Base-by-base conservation (phyloP, 1,140 invertebrate species). In the Yoshiicerus persimilis region DNA sequence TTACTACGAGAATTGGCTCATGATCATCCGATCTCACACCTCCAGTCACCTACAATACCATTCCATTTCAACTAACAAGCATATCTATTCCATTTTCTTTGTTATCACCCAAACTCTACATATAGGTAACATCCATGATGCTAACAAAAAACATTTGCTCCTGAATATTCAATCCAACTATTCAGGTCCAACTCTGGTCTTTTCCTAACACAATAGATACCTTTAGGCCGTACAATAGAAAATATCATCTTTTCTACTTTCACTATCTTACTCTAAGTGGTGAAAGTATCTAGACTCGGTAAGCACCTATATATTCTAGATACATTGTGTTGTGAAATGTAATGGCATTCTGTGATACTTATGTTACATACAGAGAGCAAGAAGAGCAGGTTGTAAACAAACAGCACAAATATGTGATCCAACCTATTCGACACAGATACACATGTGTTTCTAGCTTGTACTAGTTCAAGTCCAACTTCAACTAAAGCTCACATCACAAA, bases 1-100 rank as follows among this genome's bases (percentile, higher is more conserved):
- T 80, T 38, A 80, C 34, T 38, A 36, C 5, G 75, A 80, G 75
- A 80, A 80, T 80, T 80, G 75, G 75, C 32, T 80, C 75, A 80
- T 80, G 75, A 80, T 80, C 75, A 80, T 80, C 75, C 30, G 75
- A 80, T 80, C 75, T 80, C 75, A 80, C 75, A 80, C 75, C 75
- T 80, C 75, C 75, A 80, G 75, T 80, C 75, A 80, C 75, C 75
- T 30, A 80, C 47, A 56, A 56, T 56, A 6, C 13, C 47, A 56
- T 56, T 56, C 47, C 47, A 56, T 56, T 56, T 27, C 27, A 70
- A 70, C 66, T 70, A 70, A 70, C 66, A 70, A 70, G 66, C 66
- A 27, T 70, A 70, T 70, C 66, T 70, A 10, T 70, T 56, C 47
- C n/a, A 56, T n/a, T 56, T 56, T 70, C 13, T 70, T 27, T 32